Base-by-base conservation (phyloP, 1,140 invertebrate genomes). In the Scaptomyza graminum region DNA sequence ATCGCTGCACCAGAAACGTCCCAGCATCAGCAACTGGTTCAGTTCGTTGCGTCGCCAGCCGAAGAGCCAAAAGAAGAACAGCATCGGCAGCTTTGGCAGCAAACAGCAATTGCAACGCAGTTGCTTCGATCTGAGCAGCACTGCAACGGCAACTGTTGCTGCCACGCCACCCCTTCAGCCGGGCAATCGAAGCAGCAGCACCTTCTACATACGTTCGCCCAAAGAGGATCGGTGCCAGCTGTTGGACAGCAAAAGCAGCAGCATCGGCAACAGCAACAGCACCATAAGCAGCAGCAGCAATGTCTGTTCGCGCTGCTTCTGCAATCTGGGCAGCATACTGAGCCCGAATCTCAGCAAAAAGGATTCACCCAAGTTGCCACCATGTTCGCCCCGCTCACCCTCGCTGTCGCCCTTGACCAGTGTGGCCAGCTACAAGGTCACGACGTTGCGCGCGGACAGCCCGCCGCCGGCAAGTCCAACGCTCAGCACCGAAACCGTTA, bases 21-120 rank as follows among this genome's bases (percentile, higher is more conserved):
- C 91, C 89, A 94, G 93, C 77, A 94, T 95, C 43, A 93, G 94
- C 61, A 95, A 94, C 81, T 96, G 95, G 95, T 96, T 96, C 91
- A 95, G 94, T 56, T 96, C 95, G 56, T 85, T 96, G 76, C 94
- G 95, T 51, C 93, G 95, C 34, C 93, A 93, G 69, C 93, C 93
- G 50, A 94, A 94, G 76, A 92, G 88, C 1, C 37, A 12, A 60
- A 92, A 93, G 71, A 93, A 92, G 71, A 52, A 54, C 39, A 76
- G 68, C 18, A 72, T 55, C 5, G 67, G 77, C 34, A 79, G 76
- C 39, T 79, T 83, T 46, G 75, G 71, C 18, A 87, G 67, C 34
- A 82, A 88, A 15, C 91, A 92, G 57, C 91, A 92, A 54, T 88
- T 91, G 62, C 91, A 92, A 63, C 68, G 82, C 44, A 92, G 91